These are phyloP conservation scores for Ellobium chinense DNA, from an alignment of 2,888 invertebrate species.

Conservation along the genomic window DNA sequence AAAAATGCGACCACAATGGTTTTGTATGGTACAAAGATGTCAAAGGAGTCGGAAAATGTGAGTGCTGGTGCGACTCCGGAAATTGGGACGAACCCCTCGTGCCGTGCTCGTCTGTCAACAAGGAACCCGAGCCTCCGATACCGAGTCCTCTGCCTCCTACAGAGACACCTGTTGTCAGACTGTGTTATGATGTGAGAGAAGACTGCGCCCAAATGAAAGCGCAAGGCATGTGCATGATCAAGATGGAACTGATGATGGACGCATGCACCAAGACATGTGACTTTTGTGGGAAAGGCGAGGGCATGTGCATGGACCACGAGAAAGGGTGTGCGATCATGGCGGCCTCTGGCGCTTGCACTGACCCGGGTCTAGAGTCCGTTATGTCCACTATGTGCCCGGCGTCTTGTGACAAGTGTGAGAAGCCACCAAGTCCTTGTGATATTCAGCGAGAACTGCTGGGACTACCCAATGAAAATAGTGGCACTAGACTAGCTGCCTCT, in stretches of 20 bases:
- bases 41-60: background rate
- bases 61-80: constrained; percentile 45
- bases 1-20: background rate
- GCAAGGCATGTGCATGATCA: constrained; percentile 20
- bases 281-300: constrained; percentile 27
- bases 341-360: constrained; percentile 21
- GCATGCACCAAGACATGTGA: constrained; percentile 27
- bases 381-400: constrained; percentile 9
- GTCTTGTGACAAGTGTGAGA: constrained; percentile 24
- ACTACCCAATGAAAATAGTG: background rate
- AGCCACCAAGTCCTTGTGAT: constrained; percentile 8
- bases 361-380: background rate
- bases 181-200: constrained; percentile 20
- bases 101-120: constrained; percentile 17
- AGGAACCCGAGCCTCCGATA: background rate
- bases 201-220: constrained; percentile 21
- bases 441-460: constrained; percentile 27
- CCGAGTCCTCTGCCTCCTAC: background rate
- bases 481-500: no score
- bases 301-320: constrained; percentile 48
- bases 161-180: background rate
- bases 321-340: constrained; percentile 42
- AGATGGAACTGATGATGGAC: constrained; percentile 36
- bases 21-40: constrained; percentile 16
- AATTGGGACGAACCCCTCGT: constrained; percentile 20